Base-by-base conservation (phyloP, 2,113 vertebrate genomes). In the Phoxinus phoxinus region DNA sequence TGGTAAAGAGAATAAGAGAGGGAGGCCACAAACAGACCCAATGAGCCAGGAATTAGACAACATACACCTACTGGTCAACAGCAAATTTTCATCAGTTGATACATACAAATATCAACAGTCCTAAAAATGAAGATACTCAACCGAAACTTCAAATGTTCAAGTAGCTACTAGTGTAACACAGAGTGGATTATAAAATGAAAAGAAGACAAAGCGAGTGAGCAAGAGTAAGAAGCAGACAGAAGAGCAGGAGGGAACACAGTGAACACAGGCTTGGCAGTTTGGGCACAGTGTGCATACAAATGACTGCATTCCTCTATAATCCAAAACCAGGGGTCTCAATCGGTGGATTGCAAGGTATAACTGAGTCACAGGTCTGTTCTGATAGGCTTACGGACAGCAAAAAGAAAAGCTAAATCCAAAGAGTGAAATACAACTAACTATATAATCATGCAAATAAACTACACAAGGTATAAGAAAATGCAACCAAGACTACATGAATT, bases 251-350 rank as follows among this genome's bases (percentile, higher is more conserved):
- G 63, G 61, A 65, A 67, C 23, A 61, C 58, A 63, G 58, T 46
- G 76, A 65, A 46, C 41, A n/a, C 80, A 81, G 59, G 44, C 81
- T 72, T 83, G 81, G 44, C 81, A 83, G 81, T 83, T 56, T 41
- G 81, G 32, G 48, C 81, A 83, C 81, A 53, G 46, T 67, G 79
- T 25, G 65, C 44, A 83, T 83, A 83, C 81, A 71, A 83, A 83
- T 83, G 30, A 72, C 46, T 56, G 32, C 10, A 83, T 83, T 56
- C 48, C 81, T 37, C 48, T 15, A 59, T n/a, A 53, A 56, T 19
- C 27, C 30, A 53, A 79, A 32, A 58, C 11, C 53, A 79, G 53
- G 25, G 73, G 25, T 76, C 46, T 76, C 46, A 76, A 53, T 3
- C 7, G 46, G 6, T 30, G 71, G 71, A 25, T 46, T 25, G 23